Percentiles rank a stretch among this genome's conserved stretches.
phyloP scores from a whole-genome alignment of 2,797 vertebrate genomes.

The Periophthalmus magnuspinnatus region DNA sequence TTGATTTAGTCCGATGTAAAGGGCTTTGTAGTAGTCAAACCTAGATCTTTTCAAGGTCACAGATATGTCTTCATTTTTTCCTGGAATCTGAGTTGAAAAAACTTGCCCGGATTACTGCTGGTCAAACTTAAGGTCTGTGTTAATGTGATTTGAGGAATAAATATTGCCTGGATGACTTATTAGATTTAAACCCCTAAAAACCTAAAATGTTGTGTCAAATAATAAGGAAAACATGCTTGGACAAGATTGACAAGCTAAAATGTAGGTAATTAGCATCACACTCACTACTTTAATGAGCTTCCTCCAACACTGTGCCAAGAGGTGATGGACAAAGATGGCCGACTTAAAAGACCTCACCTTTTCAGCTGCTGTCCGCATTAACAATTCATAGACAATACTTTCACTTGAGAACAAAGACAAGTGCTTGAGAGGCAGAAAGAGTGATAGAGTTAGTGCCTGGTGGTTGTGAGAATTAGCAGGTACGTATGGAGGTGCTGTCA shows the following conservation, averaged over 20 bases:
- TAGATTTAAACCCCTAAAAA: neutral
- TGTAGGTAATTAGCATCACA: constrained; percentile 26
- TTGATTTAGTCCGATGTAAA: too few relatives aligned
- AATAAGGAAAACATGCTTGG: neutral
- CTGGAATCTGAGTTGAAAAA: too few relatives aligned
- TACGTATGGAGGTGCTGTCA: constrained; percentile 3
- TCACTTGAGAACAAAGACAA: neutral
- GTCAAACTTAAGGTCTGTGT: neutral
- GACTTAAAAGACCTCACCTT: constrained; percentile 3
- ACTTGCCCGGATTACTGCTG: too few relatives aligned
- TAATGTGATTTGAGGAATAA: neutral
- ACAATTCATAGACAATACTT: constrained; percentile 9
- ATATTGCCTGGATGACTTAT: too few relatives aligned
- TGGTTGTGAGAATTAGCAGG: constrained; percentile 3
- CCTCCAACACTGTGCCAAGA: constrained; percentile 3
- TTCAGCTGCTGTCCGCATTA: constrained; percentile 1
- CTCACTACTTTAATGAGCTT: constrained; percentile 12
- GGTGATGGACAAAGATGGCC: constrained; percentile 23
- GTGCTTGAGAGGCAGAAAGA: neutral
- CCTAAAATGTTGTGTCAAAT: neutral
- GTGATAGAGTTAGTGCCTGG: neutral
- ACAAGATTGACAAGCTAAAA: neutral
- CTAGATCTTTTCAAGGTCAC: too few relatives aligned
- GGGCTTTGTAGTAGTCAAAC: too few relatives aligned
- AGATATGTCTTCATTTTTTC: too few relatives aligned